Base-by-base conservation (phyloP, 2,888 invertebrate genomes). In the Macropis europaea region DNA sequence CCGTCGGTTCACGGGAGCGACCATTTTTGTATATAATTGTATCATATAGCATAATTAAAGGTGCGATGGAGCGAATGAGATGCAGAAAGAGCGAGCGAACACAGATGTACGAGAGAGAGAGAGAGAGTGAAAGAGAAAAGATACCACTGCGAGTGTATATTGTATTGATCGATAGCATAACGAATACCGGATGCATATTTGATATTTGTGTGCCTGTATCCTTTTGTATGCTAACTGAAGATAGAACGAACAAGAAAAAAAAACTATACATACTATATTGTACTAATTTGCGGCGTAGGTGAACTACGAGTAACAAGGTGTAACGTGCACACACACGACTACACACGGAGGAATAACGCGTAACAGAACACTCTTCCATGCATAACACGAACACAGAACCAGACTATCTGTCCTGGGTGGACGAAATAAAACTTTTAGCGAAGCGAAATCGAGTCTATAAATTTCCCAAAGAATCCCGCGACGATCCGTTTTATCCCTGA, bases 191-290 rank as follows among this genome's bases (percentile, higher is more conserved):
- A 88, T 86, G 87, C 88, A 87, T 88, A 88, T 89, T 88, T 88
- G 88, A 89, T 89, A 89, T 89, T 87, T 89, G 89, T 89, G 89
- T 89, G 89, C 89, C 89, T 89, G 89, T 89, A 88, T 87, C 86
- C 87, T 88, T 89, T 89, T 89, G 87, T 89, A 88, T 88, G 88
- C 89, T 88, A 88, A 81, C 82, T n/a, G n/a, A 82, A 87, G 79
- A 83, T 82, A 84, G 82, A 79, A 80, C 43, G 56, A 69, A 73
- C 40, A 42, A 34, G 43, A 60, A 73, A 80, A 76, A 67, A 82
- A 81, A 84, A 86, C 81, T 87, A 87, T 87, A 86, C 80, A 86
- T 86, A 88, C 76, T 83, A 84, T 84, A 86, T 84, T 85, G 82
- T 87, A 87, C 83, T 76, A 76, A 79, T 72, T 76, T 72, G 73